Evolutionary conservation across 2,888 invertebrate species (phyloP).

Genomic region (Rhingia campestris): DNA sequence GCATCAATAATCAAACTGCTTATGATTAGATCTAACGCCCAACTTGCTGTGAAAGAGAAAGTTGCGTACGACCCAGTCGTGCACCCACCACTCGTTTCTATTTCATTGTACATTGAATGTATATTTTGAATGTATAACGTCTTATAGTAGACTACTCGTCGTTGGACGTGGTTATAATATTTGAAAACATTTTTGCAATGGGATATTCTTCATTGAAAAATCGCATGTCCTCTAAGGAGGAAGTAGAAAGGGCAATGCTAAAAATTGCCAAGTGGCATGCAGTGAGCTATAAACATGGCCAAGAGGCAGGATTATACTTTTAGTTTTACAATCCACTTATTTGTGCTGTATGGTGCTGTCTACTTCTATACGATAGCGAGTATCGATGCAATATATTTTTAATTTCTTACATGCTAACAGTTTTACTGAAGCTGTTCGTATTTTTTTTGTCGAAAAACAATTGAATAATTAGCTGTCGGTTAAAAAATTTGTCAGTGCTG

Average conservation of each 20-base stretch:
- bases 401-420: no score
- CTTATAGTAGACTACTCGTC: conserved; percentile 63
- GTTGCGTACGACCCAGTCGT: no score
- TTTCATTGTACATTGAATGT: not conserved
- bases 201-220: conserved; percentile 53
- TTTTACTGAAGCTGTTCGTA: no score
- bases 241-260: conserved; percentile 71
- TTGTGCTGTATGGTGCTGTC: not conserved
- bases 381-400: no score
- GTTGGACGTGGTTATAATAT: conserved; percentile 69
- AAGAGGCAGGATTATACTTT: conserved; percentile 56
- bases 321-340: not conserved
- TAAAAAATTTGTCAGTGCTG: no score
- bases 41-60: no score
- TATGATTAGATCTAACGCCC: no score
- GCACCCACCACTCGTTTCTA: no score
- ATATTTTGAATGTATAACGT: not conserved
- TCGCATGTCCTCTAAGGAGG: conserved; percentile 66
- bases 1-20: no score
- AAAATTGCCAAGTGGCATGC: conserved; percentile 78
- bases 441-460: no score
- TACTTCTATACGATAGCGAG: no score
- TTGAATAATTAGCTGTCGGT: no score
- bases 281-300: conserved; percentile 71
- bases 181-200: conserved; percentile 50